Percentiles rank a stretch among this genome's conserved stretches.
phyloP scores from a whole-genome alignment of 2,797 vertebrate species.

The Graptemys geographica region DNA sequence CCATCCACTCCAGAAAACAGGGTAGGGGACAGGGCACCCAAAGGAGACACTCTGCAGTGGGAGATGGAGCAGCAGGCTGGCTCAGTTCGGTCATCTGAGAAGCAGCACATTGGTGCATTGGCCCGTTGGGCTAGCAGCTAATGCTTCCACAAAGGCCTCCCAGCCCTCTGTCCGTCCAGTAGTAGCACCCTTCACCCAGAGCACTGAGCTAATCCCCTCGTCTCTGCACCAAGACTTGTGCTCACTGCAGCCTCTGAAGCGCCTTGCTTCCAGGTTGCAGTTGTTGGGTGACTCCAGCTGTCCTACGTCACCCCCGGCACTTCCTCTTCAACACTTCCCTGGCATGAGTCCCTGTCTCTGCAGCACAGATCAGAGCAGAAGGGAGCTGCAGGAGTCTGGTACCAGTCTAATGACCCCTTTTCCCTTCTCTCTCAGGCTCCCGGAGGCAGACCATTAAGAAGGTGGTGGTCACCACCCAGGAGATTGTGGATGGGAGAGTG shows the following conservation, averaged over 20 bases:
- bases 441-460: slow-evolving; percentile 48
- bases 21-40: not conserved
- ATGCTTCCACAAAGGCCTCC: not conserved
- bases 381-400: not conserved
- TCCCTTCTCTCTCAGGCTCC: slow-evolving; percentile 35
- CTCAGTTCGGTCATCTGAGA: not conserved
- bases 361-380: not conserved
- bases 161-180: not conserved
- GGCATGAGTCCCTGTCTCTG: not conserved
- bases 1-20: no score
- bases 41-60: not conserved
- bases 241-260: not conserved
- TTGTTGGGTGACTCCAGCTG: not conserved
- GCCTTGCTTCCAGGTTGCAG: no score
- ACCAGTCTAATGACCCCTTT: not conserved
- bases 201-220: not conserved
- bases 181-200: not conserved
- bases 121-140: not conserved
- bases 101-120: not conserved
- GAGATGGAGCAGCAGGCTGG: not conserved
- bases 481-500: slow-evolving; percentile 48
- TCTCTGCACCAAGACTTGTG: no score
- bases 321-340: no score
- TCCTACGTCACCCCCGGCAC: not conserved
- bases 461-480: slow-evolving; percentile 44